Conservation (phyloP, 2,113 vertebrate species). For the Mustela lutreola region DNA sequence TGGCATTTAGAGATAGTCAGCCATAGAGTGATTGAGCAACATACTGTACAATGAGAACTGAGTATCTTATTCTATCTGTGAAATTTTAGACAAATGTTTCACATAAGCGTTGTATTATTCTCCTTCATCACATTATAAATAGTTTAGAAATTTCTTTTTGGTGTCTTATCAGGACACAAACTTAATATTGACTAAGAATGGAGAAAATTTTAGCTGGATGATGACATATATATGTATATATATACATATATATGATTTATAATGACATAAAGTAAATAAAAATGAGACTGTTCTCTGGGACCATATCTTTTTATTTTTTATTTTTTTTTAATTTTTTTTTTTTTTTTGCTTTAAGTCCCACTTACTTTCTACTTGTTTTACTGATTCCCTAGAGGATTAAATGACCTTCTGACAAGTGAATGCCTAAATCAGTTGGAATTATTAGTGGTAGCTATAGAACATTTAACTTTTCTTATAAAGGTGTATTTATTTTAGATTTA, state of each 20-base stretch:
- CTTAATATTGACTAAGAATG: background rate
- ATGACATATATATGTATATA: background rate
- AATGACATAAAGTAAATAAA: background rate
- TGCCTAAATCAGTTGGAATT: background rate
- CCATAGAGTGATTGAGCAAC: background rate
- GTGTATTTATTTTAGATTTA: background rate
- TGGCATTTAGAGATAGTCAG: background rate
- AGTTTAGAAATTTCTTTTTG: background rate
- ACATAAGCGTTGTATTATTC: background rate
- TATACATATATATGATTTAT: background rate
- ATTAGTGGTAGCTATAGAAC: background rate
- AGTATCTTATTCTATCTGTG: background rate
- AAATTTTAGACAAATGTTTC: background rate
- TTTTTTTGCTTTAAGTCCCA: background rate
- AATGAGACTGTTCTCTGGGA: background rate
- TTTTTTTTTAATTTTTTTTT: no score
- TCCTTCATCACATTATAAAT: background rate
- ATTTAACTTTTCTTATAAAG: background rate
- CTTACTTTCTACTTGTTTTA: background rate
- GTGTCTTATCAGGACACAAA: background rate
- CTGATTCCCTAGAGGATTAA: background rate
- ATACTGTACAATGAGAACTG: background rate
- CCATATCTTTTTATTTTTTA: background rate
- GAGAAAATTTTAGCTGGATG: background rate
- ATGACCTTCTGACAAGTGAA: background rate